phyloP scores from a whole-genome alignment of 2,113 vertebrate genomes.

The Crotalus horridus region DNA sequence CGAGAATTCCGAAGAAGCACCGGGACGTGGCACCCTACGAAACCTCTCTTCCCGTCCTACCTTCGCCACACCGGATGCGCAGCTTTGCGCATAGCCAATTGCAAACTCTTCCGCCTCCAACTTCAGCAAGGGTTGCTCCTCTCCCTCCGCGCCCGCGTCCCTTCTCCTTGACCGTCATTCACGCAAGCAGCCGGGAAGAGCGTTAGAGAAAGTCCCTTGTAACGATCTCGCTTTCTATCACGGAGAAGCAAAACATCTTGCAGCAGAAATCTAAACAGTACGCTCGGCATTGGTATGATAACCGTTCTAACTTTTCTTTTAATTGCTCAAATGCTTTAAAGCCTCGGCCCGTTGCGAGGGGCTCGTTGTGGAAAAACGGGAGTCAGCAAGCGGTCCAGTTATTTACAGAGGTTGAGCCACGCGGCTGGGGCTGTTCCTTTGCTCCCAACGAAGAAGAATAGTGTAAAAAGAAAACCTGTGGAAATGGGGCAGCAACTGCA shows the following conservation, averaged over 20 bases:
- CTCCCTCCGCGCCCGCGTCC: slow-evolving; percentile 86
- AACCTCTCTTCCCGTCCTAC: slow-evolving; percentile 84
- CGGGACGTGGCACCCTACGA: slow-evolving; percentile 92
- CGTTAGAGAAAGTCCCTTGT: slow-evolving; percentile 18
- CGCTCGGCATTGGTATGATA: slow-evolving; percentile 16
- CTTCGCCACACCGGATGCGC: slow-evolving; percentile 89
- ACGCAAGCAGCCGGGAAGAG: slow-evolving; percentile 3
- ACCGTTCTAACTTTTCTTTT: slow-evolving; percentile 46
- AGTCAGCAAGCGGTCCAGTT: slow-evolving; percentile 38
- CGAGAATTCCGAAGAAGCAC: slow-evolving; percentile 93
- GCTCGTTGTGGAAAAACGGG: slow-evolving; percentile 48
- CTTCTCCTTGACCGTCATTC: slow-evolving; percentile 63
- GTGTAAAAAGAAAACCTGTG: not conserved
- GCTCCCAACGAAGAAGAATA: slow-evolving; percentile 35
- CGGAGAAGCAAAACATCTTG: slow-evolving; percentile 62
- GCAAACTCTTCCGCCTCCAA: slow-evolving; percentile 94
- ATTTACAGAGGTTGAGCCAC: slow-evolving; percentile 5
- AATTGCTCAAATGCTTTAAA: slow-evolving; percentile 61
- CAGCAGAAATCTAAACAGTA: slow-evolving; percentile 63
- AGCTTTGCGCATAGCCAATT: slow-evolving; percentile 90
- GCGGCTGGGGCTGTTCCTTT: slow-evolving; percentile 30
- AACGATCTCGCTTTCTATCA: slow-evolving; percentile 51
- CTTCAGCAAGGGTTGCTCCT: slow-evolving; percentile 91
- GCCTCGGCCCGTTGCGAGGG: slow-evolving; percentile 58
- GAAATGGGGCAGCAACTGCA: slow-evolving; percentile 25